phyloP scores from a whole-genome alignment of 2,888 invertebrate species.

The Standfussiana lucernea region DNA sequence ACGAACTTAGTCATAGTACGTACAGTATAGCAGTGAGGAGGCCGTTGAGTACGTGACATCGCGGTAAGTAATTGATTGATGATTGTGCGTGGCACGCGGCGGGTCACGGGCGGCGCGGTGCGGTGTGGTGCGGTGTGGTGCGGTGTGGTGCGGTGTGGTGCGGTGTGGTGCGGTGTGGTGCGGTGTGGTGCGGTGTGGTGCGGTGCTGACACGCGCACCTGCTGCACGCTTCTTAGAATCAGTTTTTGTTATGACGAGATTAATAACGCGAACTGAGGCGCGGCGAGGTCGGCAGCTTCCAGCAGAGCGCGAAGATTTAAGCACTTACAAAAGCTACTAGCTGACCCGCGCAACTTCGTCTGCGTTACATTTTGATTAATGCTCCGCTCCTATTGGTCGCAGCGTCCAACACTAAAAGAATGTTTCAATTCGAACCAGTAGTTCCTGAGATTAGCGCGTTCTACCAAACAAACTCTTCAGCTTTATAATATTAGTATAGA shows the following conservation, averaged over 20 bases:
- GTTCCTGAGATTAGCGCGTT: too few species aligned
- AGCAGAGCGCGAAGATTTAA: constrained; percentile 23
- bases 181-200: background rate
- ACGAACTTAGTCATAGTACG: background rate
- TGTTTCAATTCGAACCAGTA: too few species aligned
- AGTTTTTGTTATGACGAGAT: constrained; percentile 20
- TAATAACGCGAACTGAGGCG: constrained; percentile 18
- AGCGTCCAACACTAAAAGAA: too few species aligned
- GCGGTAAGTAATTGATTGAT: constrained; percentile 48
- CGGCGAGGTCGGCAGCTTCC: background rate
- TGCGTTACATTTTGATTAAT: too few species aligned
- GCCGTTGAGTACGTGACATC: constrained; percentile 36
- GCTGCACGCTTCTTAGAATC: constrained; percentile 25
- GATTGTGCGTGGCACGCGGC: constrained; percentile 10
- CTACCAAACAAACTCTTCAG: too few species aligned
- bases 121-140: background rate
- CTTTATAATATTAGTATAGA: too few species aligned
- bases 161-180: background rate
- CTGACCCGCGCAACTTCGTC: too few species aligned
- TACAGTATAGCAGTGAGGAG: background rate
- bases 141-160: background rate
- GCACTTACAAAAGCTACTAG: constrained; percentile 14
- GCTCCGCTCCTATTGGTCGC: too few species aligned
- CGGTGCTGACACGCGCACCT: constrained; percentile 2
- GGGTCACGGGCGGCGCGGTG: background rate